Evolutionary conservation across 92 coral and sea anemone species (phyloP).

Genomic region (Micromussa lordhowensis): DNA sequence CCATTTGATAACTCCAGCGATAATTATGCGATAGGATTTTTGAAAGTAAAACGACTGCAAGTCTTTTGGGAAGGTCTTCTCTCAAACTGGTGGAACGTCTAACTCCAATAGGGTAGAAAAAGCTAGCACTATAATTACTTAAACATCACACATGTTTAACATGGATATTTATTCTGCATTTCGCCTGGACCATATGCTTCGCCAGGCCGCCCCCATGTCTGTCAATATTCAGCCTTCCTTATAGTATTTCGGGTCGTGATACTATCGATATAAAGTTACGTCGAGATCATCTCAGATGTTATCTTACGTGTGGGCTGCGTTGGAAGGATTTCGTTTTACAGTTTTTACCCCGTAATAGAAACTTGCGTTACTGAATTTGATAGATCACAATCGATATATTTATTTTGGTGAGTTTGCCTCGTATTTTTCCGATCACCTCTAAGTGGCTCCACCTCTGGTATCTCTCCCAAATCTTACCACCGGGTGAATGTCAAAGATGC

Average conservation of each 20-base stretch:
- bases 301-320: conserved; percentile 37
- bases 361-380: conserved; percentile 27
- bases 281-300: conserved; percentile 37
- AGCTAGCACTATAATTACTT: background rate
- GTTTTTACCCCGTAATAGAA: conserved; percentile 8
- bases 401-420: conserved; percentile 7
- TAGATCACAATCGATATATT: background rate
- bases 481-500: conserved; percentile 25
- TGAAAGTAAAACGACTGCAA: background rate
- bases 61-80: background rate
- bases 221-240: conserved; percentile 47
- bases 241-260: conserved; percentile 17
- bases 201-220: conserved; percentile 55
- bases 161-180: conserved; percentile 35
- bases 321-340: background rate
- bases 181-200: conserved; percentile 39
- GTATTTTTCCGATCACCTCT: background rate
- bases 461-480: conserved; percentile 12
- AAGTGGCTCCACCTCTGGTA: conserved; percentile 1
- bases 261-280: conserved; percentile 53
- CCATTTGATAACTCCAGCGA: conserved; percentile 7
- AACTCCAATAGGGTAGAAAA: background rate
- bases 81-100: background rate
- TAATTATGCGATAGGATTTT: background rate
- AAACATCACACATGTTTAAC: conserved; percentile 44